These are phyloP conservation scores for Rhinogobio ventralis DNA, from an alignment of 2,797 vertebrate species.

Conservation along the genomic window DNA sequence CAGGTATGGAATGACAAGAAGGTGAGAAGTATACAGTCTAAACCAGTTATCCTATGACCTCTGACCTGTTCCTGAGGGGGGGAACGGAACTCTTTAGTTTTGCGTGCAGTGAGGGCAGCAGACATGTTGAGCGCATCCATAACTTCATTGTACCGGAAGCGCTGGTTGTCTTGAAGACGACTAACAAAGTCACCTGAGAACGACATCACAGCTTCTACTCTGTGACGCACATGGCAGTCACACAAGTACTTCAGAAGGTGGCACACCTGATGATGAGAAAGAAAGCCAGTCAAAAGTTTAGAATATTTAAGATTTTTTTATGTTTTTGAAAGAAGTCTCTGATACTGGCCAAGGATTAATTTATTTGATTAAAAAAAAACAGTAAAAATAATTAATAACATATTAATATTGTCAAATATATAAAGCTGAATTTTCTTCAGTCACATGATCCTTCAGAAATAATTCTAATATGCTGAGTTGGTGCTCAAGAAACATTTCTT, in stretches of 20 bases:
- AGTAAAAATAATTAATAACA: background rate
- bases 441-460: background rate
- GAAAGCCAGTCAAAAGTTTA: background rate
- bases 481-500: background rate
- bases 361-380: background rate
- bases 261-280: slow-evolving; percentile 81
- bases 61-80: slow-evolving; percentile 93
- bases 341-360: background rate
- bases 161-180: slow-evolving; percentile 92
- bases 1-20: background rate
- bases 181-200: slow-evolving; percentile 90
- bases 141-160: slow-evolving; percentile 92
- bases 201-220: slow-evolving; percentile 90
- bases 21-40: background rate
- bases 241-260: slow-evolving; percentile 91
- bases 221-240: slow-evolving; percentile 89
- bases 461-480: background rate
- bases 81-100: slow-evolving; percentile 94
- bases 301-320: background rate
- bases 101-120: slow-evolving; percentile 91
- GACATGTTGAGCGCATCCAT: slow-evolving; percentile 98
- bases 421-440: background rate
- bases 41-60: slow-evolving; percentile 68
- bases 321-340: too few species aligned
- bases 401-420: background rate